These are phyloP conservation scores for Steinernema khuongi DNA, from an alignment of 1,140 invertebrate species.

Conservation along the genomic window DNA sequence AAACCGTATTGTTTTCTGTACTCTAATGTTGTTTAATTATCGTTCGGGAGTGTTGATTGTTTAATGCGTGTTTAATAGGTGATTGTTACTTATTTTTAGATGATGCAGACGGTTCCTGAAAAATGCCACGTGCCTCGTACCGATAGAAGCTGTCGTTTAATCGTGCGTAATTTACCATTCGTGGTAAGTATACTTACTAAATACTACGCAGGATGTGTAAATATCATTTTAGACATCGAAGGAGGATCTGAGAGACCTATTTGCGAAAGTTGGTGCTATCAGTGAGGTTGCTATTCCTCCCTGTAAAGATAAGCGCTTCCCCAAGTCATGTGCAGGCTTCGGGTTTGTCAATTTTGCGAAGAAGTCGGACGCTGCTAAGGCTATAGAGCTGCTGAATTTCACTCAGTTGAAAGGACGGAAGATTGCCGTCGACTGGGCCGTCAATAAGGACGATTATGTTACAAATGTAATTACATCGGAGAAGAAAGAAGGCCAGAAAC, in stretches of 20 bases:
- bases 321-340: slow-evolving; percentile 48
- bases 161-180: slow-evolving; percentile 48
- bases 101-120: no score
- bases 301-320: slow-evolving; percentile 41
- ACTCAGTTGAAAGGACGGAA: slow-evolving; percentile 46
- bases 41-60: no score
- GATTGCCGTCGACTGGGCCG: slow-evolving; percentile 44
- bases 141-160: no score
- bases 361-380: slow-evolving; percentile 33
- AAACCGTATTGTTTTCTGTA: no score
- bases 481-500: slow-evolving; percentile 14
- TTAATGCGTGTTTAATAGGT: no score
- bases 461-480: slow-evolving; percentile 20
- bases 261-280: slow-evolving; percentile 29
- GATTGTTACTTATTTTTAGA: no score
- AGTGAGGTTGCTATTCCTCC: slow-evolving; percentile 40
- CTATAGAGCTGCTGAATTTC: slow-evolving; percentile 39
- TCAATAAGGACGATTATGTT: slow-evolving; percentile 41
- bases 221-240: slow-evolving; percentile 42
- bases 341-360: slow-evolving; percentile 41
- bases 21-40: no score
- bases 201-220: not conserved
- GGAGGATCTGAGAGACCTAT: slow-evolving; percentile 37
- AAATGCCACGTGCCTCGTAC: no score
- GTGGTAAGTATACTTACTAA: slow-evolving; percentile 29